These are phyloP conservation scores for Felis chaus DNA, from an alignment of 2,113 vertebrate species.

Conservation along the genomic window DNA sequence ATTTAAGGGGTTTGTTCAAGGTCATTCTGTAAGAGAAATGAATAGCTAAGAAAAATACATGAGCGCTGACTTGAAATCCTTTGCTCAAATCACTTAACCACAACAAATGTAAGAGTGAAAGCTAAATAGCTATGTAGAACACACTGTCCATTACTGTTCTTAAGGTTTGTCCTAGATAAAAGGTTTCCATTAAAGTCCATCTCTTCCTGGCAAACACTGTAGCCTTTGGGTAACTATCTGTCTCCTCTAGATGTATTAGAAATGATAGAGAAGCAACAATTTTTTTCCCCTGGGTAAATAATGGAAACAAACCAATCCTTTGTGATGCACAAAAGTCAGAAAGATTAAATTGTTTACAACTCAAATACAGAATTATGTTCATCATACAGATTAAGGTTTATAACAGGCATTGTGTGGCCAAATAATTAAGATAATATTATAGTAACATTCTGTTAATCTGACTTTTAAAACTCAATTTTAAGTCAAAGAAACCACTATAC, in stretches of 20 bases:
- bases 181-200: constrained; percentile 68
- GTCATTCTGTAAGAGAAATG: constrained; percentile 27
- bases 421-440: not conserved
- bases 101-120: not conserved
- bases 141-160: constrained; percentile 27
- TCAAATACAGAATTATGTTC: not conserved
- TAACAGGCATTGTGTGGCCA: not conserved
- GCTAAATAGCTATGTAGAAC: not conserved
- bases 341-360: not conserved
- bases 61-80: not conserved
- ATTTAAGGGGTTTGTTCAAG: constrained; percentile 6
- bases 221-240: constrained; percentile 19
- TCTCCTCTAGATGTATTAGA: constrained; percentile 49
- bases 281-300: not conserved
- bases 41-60: not conserved
- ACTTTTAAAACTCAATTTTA: constrained; percentile 22
- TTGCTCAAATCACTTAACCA: constrained; percentile 44
- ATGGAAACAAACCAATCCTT: constrained; percentile 21
- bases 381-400: not conserved
- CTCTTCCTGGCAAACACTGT: constrained; percentile 61
- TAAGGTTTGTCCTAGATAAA: constrained; percentile 52
- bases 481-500: not conserved
- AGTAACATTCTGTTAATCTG: constrained; percentile 17
- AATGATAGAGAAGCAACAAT: not conserved
- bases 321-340: constrained; percentile 26